These are phyloP conservation scores for Himalopsyche kuldschensis DNA, from an alignment of 2,888 invertebrate species.

Conservation along the genomic window DNA sequence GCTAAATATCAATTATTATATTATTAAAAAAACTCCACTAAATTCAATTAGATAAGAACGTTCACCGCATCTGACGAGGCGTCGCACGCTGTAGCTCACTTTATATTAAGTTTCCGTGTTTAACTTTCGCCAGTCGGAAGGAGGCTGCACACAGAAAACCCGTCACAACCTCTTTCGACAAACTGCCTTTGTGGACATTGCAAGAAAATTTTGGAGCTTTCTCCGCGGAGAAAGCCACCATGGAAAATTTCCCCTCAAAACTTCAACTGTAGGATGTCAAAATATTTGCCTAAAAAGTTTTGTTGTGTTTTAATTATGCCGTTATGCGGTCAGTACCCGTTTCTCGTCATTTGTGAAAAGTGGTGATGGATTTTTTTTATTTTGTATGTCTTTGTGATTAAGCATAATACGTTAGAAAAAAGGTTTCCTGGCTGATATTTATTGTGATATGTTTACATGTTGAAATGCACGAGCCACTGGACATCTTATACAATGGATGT, in stretches of 20 bases:
- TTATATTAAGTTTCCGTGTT: conserved; percentile 28
- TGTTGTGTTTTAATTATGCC: background rate
- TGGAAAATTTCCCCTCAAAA: background rate
- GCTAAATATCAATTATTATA: background rate
- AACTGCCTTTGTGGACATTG: background rate
- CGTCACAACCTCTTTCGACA: background rate
- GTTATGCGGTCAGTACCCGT: no score
- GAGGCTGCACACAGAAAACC: background rate
- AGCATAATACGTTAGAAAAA: no score
- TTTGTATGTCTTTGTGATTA: no score
- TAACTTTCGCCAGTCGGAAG: conserved; percentile 14
- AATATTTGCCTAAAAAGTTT: background rate
- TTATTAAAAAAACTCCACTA: background rate
- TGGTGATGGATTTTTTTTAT: no score
- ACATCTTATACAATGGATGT: no score
- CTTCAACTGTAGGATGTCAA: background rate
- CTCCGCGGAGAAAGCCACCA: background rate
- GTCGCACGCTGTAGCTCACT: conserved; percentile 12
- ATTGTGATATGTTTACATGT: no score
- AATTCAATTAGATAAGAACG: background rate
- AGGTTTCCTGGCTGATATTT: no score
- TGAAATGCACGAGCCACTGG: no score
- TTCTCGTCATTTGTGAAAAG: no score
- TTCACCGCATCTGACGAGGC: background rate
- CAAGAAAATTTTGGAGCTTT: background rate